phyloP scores from a whole-genome alignment of 2,888 invertebrate species.

The Eudasyphora cyanicolor region DNA sequence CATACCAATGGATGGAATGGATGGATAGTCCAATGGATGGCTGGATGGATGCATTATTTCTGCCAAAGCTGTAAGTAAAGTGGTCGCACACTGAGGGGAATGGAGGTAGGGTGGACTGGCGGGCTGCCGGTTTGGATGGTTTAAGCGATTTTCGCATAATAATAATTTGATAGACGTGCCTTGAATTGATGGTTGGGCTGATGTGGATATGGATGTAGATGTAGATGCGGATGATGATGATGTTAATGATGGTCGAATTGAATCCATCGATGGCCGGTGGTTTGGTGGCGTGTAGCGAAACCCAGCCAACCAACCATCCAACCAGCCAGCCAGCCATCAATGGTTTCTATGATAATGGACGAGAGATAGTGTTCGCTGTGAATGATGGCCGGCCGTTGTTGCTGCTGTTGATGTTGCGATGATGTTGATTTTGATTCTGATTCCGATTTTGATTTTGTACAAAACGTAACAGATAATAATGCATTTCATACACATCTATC shows the following conservation, averaged over 20 bases:
- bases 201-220: constrained; percentile 12
- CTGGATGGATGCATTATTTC: constrained; percentile 28
- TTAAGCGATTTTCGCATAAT: constrained; percentile 77
- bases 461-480: constrained; percentile 51
- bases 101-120: background rate
- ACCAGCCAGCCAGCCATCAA: no score
- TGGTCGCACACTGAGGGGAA: background rate
- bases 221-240: constrained; percentile 36
- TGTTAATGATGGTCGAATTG: background rate
- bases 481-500: constrained; percentile 45
- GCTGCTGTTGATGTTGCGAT: background rate
- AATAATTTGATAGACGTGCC: constrained; percentile 77
- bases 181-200: constrained; percentile 70
- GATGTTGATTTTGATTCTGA: constrained; percentile 34
- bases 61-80: background rate
- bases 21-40: no score
- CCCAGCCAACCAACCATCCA: no score
- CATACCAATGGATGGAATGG: constrained; percentile 28
- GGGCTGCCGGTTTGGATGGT: constrained; percentile 4
- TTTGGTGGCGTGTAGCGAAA: background rate
- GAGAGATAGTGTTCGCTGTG: constrained; percentile 24
- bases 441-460: constrained; percentile 31
- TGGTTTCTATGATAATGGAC: constrained; percentile 31
- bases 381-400: constrained; percentile 24
- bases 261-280: constrained; percentile 23